Evolutionary conservation across 2,113 vertebrate species (phyloP).

Genomic region (Trematomus loennbergii): DNA sequence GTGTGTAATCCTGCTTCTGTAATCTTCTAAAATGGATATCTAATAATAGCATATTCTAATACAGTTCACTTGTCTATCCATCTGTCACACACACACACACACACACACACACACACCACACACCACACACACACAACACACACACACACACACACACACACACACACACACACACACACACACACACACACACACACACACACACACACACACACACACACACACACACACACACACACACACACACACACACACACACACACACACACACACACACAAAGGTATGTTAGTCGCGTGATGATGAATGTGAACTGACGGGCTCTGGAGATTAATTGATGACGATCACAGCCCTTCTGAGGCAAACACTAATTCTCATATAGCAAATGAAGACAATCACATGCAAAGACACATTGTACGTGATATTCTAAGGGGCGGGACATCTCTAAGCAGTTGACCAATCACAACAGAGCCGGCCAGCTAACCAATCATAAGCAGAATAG

Average conservation of each 20-base stretch:
- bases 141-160: not conserved
- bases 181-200: constrained; percentile 5
- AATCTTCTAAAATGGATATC: constrained; percentile 55
- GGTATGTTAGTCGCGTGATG: constrained; percentile 31
- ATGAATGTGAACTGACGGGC: constrained; percentile 32
- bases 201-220: constrained; percentile 11
- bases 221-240: constrained; percentile 13
- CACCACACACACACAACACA: constrained; percentile 6
- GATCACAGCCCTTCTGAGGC: not conserved
- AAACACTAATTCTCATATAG: constrained; percentile 6
- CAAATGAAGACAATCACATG: not conserved
- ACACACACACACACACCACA: not conserved
- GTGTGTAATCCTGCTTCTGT: constrained; percentile 47
- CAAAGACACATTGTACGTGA: not conserved
- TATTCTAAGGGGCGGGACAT: too few species aligned
- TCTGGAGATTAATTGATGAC: constrained; percentile 14
- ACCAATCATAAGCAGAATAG: too few species aligned
- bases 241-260: constrained; percentile 1
- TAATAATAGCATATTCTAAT: constrained; percentile 62
- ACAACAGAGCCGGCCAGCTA: too few species aligned
- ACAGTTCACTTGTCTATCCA: constrained; percentile 38
- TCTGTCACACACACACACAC: not conserved
- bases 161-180: not conserved
- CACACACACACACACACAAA: constrained; percentile 14
- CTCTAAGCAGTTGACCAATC: too few species aligned